A percentile compares a stretch with the other conserved stretches of the same genome.
Conservation (phyloP, 2,888 invertebrate genomes). For the Hirtodrosophila cameraria region DNA sequence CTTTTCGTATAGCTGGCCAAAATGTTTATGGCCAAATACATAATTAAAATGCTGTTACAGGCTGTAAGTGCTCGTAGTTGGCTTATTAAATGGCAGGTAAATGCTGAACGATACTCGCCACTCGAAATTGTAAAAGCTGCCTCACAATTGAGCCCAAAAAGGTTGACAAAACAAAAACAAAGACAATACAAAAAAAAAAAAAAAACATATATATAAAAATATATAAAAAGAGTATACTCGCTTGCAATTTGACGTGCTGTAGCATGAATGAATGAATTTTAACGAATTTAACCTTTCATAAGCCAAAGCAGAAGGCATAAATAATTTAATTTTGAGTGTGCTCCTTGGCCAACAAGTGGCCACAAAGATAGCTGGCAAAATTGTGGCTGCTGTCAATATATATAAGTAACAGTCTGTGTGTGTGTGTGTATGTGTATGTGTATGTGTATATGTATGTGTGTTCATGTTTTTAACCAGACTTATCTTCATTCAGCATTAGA, state of each 20-base stretch:
- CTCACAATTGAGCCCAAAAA: background rate
- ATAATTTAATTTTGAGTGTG: constrained; percentile 45
- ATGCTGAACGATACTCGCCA: constrained; percentile 5
- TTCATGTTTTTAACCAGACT: background rate
- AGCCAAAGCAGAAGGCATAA: constrained; percentile 39
- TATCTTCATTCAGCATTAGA: constrained; percentile 13
- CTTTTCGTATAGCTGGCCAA: constrained; percentile 40
- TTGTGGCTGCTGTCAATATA: constrained; percentile 25
- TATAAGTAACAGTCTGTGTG: background rate
- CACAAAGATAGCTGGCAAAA: constrained; percentile 39
- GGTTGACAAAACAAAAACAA: constrained; percentile 20
- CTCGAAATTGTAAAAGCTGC: background rate
- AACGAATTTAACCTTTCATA: constrained; percentile 62
- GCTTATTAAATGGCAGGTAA: constrained; percentile 35
- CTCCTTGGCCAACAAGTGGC: constrained; percentile 58
- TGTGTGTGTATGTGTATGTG: background rate
- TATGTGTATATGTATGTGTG: background rate
- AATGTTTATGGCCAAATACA: constrained; percentile 64
- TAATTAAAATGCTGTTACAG: constrained; percentile 66
- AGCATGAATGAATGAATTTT: constrained; percentile 27
- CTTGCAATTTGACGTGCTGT: constrained; percentile 7
- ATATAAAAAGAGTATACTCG: constrained; percentile 4
- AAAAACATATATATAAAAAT: background rate
- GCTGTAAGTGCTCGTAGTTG: constrained; percentile 33
- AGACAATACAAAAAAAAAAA: too few species aligned